A percentile compares a stretch with the other conserved stretches of the same genome.
phyloP scores from a whole-genome alignment of 2,113 vertebrate genomes.

The Gasterosteus aculeatus region DNA sequence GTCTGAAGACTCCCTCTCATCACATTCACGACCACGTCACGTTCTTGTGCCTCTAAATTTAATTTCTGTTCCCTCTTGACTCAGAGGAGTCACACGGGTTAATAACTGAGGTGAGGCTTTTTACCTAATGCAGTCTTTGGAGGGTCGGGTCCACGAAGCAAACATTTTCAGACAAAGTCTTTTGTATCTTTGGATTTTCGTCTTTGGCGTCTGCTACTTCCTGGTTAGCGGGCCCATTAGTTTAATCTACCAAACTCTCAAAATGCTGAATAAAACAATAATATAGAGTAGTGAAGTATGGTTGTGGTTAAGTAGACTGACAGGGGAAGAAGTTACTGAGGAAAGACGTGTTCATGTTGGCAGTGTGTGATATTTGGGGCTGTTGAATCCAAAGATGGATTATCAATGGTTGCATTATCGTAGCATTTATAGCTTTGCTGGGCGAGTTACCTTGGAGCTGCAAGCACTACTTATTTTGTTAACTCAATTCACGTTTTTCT shows the following conservation, averaged over 20 bases:
- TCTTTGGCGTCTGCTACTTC: too few relatives aligned
- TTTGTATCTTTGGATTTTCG: too few relatives aligned
- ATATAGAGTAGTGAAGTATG: too few relatives aligned
- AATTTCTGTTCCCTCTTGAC: slow-evolving; percentile 6
- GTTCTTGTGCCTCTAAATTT: slow-evolving; percentile 1
- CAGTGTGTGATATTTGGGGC: background rate
- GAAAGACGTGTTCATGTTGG: background rate
- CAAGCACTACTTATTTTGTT: background rate
- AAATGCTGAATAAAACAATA: too few relatives aligned
- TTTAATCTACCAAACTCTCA: too few relatives aligned
- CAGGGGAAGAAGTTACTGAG: background rate
- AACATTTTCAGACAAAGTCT: slow-evolving; percentile 10
- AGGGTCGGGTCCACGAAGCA: slow-evolving; percentile 13
- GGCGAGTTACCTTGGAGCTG: background rate
- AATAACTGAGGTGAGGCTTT: slow-evolving; percentile 1
- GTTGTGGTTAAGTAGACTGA: background rate
- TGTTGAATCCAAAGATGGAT: background rate
- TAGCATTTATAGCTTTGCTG: background rate
- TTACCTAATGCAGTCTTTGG: background rate
- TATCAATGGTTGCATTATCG: background rate
- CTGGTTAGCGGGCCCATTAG: too few relatives aligned
- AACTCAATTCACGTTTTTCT: background rate
- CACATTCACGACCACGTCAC: slow-evolving; percentile 13
- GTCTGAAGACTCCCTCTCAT: background rate
- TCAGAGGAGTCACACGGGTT: slow-evolving; percentile 23